Base-by-base conservation (phyloP, 2,888 invertebrate species). In the Lampropteryx suffumata region DNA sequence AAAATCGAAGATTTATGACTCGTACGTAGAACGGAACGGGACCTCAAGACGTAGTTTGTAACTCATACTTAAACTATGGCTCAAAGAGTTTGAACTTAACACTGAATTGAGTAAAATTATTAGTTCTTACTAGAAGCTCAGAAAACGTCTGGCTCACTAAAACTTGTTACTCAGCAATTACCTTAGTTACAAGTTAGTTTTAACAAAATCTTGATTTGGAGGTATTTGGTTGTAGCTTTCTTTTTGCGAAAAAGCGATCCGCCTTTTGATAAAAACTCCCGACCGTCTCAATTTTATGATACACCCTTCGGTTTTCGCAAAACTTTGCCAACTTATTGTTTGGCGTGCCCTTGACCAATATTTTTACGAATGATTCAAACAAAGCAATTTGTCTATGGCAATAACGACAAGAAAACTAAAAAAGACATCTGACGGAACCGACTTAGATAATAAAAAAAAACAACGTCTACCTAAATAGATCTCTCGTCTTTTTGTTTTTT, bases 1-100 rank as follows among this genome's bases (percentile, higher is more conserved):
- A 72, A 77, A 81, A 74, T 76, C 65, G 62, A 67, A 78, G 78
- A 83, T 84, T 83, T 83, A 84, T 76, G 71, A 61, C 54, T 42
- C 13, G 36, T 35, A 42, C 30, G 61, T 61, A 53, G 58, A 76
- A 76, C 76, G 73, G 58, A 76, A 76, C 76, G 73, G 71, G 58
- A 70, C 57, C 53, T 33, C 42, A 36, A 50, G 57, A 43, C 53
- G 57, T 61, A 59, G 66, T 58, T 72, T 63, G 56, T 61, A 40
- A 30, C 46, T 45, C 48, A 67, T 67, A 61, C 61, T 53, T 47
- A 5, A 34, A 39, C 39, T 36, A 26, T 44, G 39, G 12, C 9
- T 39, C n/a, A 10, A 39, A 39, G 21, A 29, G 7, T 17, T 17
- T 17, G 17, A 17, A 17, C 17, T 17, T 3, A 17, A 17, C 3